Percentiles rank a stretch among this genome's conserved stretches.
Conservation (phyloP, 2,797 vertebrate species). For the Vipera latastei region DNA sequence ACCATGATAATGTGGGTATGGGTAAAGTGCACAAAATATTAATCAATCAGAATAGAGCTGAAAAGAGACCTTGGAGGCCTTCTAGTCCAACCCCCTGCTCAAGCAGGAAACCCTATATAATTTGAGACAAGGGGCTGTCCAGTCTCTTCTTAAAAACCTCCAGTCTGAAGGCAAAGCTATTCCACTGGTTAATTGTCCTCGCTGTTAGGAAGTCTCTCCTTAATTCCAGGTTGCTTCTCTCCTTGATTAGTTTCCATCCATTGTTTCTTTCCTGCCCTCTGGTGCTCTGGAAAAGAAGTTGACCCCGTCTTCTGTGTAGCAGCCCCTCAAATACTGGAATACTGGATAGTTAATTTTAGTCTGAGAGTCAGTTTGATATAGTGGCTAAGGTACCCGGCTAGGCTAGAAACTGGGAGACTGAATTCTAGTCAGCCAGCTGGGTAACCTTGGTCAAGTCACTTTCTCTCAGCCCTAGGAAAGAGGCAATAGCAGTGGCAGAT, state of each 20-base stretch:
- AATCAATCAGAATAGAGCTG: background rate
- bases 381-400: background rate
- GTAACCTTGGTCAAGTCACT: background rate
- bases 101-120: background rate
- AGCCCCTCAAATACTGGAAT: background rate
- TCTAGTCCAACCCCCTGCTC: background rate
- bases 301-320: background rate
- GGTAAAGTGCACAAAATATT: background rate
- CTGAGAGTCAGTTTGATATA: background rate
- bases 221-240: background rate
- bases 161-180: background rate
- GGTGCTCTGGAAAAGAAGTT: background rate
- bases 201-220: background rate
- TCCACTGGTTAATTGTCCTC: background rate
- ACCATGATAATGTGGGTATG: background rate
- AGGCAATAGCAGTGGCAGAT: background rate
- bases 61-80: background rate
- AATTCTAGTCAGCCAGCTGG: background rate
- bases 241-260: background rate
- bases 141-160: background rate
- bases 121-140: background rate
- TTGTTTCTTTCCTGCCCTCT: background rate
- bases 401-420: background rate
- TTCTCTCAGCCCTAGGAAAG: background rate
- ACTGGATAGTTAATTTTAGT: background rate